Evolutionary conservation across 2,888 invertebrate genomes (phyloP).

Genomic region (Pilophorus perplexus): DNA sequence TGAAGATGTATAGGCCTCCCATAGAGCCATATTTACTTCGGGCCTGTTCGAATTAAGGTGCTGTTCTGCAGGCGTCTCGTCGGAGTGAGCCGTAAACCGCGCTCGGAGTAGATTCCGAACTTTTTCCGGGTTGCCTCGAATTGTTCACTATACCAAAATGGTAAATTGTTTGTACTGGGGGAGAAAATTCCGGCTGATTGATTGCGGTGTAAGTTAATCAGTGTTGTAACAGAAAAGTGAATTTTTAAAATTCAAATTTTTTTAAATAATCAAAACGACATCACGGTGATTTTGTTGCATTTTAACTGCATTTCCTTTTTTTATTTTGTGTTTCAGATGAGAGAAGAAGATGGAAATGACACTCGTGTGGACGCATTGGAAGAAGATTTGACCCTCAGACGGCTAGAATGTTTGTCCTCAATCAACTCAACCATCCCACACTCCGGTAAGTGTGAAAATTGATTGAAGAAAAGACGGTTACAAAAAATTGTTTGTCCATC

Average conservation of each 20-base stretch:
- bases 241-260: too few species aligned
- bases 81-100: not conserved
- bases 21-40: conserved; percentile 19
- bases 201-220: conserved; percentile 8
- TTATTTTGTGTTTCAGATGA: conserved; percentile 33
- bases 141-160: conserved; percentile 13
- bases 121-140: too few species aligned
- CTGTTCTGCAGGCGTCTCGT: too few species aligned
- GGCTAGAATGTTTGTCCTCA: conserved; percentile 12
- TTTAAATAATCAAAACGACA: too few species aligned
- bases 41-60: conserved; percentile 4
- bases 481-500: not conserved
- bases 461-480: too few species aligned
- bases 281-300: too few species aligned
- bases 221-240: not conserved
- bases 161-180: conserved; percentile 28
- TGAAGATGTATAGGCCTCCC: not conserved
- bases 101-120: too few species aligned
- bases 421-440: conserved; percentile 23
- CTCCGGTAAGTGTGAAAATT: conserved; percentile 30
- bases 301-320: too few species aligned
- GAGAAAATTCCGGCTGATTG: conserved; percentile 1
- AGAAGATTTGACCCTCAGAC: conserved; percentile 15
- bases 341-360: conserved; percentile 31
- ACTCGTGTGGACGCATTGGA: conserved; percentile 22